Evolutionary conservation across 2,888 invertebrate genomes (phyloP).

Genomic region (Leptinotarsa haldemani): DNA sequence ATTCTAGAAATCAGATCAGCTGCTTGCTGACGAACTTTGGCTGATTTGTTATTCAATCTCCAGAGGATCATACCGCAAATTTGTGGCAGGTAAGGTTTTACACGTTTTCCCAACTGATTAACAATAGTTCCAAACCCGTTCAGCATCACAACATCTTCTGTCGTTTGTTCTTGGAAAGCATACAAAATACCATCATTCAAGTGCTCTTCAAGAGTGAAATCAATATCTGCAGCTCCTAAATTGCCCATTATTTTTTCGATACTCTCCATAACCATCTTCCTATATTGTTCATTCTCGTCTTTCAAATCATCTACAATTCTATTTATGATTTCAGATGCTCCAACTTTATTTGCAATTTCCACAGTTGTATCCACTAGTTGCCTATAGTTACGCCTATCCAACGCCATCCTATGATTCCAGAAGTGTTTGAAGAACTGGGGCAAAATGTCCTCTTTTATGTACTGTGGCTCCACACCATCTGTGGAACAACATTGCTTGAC

Average conservation of each 20-base stretch:
- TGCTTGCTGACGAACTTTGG: constrained; percentile 98
- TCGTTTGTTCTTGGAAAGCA: constrained; percentile 99
- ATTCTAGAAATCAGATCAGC: constrained; percentile 98
- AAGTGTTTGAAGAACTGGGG: constrained; percentile 99
- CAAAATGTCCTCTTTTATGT: constrained; percentile 98
- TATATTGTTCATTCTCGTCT: constrained; percentile 99
- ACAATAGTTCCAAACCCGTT: constrained; percentile 99
- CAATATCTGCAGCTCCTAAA: constrained; percentile 97
- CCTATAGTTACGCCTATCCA: constrained; percentile 96
- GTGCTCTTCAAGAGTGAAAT: constrained; percentile 97
- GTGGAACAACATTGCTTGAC: constrained; percentile 99
- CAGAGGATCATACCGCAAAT: constrained; percentile 99
- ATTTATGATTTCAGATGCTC: constrained; percentile 99
- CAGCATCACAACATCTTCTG: constrained; percentile 99
- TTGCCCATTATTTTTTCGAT: constrained; percentile 99
- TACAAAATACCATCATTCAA: constrained; percentile 99
- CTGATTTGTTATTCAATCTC: constrained; percentile 99
- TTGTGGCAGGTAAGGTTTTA: constrained; percentile 98
- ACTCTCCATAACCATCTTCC: constrained; percentile 99
- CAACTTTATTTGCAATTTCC: constrained; percentile 99
- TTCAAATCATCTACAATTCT: constrained; percentile 98
- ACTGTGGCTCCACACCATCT: constrained; percentile 99
- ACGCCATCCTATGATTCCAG: constrained; percentile 99
- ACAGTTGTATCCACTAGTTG: constrained; percentile 99
- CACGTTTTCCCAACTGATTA: constrained; percentile 95